Base-by-base conservation (phyloP, 1,140 invertebrate genomes). In the Microplitis demolitor region DNA sequence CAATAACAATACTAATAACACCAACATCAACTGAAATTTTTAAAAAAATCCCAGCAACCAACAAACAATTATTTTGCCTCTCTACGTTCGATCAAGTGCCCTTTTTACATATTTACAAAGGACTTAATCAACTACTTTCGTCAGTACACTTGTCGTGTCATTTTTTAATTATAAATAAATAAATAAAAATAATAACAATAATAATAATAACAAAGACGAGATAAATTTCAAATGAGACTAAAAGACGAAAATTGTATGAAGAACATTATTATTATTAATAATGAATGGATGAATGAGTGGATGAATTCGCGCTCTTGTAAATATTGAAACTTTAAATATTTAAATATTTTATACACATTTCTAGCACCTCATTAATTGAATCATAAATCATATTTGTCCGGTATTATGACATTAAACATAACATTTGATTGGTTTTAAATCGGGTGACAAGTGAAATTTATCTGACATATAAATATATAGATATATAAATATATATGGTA, bases 271-370 rank as follows among this genome's bases (percentile, higher is more conserved):
- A 24, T 1, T 24, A 24, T 1, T 24, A 54, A 54, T 56, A 60
- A 51, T 4, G 4, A 37, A 3, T 39, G 4, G 33, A 60, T 61
- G 35, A 72, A 67, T 69, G 37, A 67, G 53, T 62, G 66, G 61
- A 24, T 69, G 61, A 24, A 31, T 54, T 14, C 61, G 69, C 70
- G 64, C 69, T 60, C 73, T 78, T 83, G 82, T 84, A 84, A 78
- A 81, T 82, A 45, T 45, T 3, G 39, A 45, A 45, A 83, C 67
- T 77, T 76, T 79, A 54, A 72, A 81, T 76, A 80, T 77, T 75
- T 24, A 77, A 78, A 85, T 86, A 85, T 87, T 87, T 86, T 87
- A 85, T 86, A 87, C 85, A 77, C 74, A 84, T 83, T 79, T 80
- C 79, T 84, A 82, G 78, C 72, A 78, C 72, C 67, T 61, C 74